phyloP scores from a whole-genome alignment of 2,113 vertebrate species.

The Ahaetulla prasina region DNA sequence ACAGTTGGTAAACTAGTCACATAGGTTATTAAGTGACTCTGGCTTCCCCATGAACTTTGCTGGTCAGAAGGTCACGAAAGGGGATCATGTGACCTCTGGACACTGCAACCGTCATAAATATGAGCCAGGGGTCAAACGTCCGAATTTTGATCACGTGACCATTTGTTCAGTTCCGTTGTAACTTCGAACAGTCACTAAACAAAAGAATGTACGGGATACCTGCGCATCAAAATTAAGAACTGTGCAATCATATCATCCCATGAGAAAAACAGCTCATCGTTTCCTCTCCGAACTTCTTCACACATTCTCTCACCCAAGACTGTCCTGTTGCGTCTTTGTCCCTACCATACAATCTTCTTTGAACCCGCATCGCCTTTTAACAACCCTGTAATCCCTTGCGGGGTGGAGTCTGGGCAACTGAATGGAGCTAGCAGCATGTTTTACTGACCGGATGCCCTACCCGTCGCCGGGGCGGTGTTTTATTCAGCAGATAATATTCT shows the following conservation, averaged over 20 bases:
- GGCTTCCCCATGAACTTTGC: too few relatives aligned
- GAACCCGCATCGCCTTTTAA: neutral
- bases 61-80: too few relatives aligned
- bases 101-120: neutral
- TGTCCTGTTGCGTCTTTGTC: neutral
- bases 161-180: neutral
- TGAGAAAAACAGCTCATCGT: neutral
- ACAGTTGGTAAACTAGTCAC: too few relatives aligned
- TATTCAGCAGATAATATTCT: too few relatives aligned
- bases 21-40: too few relatives aligned
- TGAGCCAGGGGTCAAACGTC: neutral
- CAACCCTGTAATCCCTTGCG: too few relatives aligned
- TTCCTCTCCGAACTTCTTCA: neutral
- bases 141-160: neutral
- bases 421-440: too few relatives aligned
- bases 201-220: neutral
- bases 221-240: accelerated
- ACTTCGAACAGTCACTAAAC: neutral
- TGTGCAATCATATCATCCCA: neutral
- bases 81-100: too few relatives aligned
- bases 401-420: too few relatives aligned
- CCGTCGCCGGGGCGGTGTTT: too few relatives aligned
- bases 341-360: neutral
- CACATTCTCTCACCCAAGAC: too few relatives aligned
- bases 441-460: too few relatives aligned